phyloP scores from a whole-genome alignment of 2,888 invertebrate genomes.

The Spialia ferax region DNA sequence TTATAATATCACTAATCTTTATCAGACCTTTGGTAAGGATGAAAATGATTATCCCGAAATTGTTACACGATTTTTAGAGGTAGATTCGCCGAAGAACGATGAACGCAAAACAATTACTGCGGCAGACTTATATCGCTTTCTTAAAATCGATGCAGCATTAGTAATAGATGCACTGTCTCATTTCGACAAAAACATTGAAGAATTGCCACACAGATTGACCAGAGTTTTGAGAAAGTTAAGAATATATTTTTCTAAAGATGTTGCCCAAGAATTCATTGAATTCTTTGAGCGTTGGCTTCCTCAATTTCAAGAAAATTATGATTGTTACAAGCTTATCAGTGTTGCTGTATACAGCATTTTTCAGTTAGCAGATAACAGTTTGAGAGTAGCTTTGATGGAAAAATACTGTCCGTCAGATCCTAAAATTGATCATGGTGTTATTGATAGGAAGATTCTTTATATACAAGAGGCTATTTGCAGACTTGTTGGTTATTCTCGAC shows the following conservation, averaged over 20 bases:
- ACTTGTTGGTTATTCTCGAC: slow-evolving; percentile 57
- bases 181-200: neutral
- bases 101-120: slow-evolving; percentile 27
- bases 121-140: slow-evolving; percentile 8
- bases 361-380: slow-evolving; percentile 53
- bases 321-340: slow-evolving; percentile 12
- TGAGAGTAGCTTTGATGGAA: slow-evolving; percentile 54
- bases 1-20: slow-evolving; percentile 17
- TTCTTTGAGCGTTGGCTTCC: slow-evolving; percentile 49
- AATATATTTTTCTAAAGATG: slow-evolving; percentile 62
- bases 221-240: slow-evolving; percentile 58
- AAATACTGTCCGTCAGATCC: slow-evolving; percentile 57
- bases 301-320: slow-evolving; percentile 7
- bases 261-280: slow-evolving; percentile 54
- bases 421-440: slow-evolving; percentile 56
- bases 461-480: slow-evolving; percentile 63
- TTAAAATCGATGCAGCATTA: slow-evolving; percentile 28
- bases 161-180: slow-evolving; percentile 7
- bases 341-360: slow-evolving; percentile 56
- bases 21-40: slow-evolving; percentile 8
- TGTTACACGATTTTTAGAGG: slow-evolving; percentile 19
- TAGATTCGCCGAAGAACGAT: slow-evolving; percentile 15
- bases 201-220: slow-evolving; percentile 46
- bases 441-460: slow-evolving; percentile 48
- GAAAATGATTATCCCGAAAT: slow-evolving; percentile 28